Percentiles rank a stretch among this genome's conserved stretches.
These are phyloP conservation scores for Pissodes strobi DNA, from an alignment of 1,140 invertebrate species.

Conservation along the genomic window DNA sequence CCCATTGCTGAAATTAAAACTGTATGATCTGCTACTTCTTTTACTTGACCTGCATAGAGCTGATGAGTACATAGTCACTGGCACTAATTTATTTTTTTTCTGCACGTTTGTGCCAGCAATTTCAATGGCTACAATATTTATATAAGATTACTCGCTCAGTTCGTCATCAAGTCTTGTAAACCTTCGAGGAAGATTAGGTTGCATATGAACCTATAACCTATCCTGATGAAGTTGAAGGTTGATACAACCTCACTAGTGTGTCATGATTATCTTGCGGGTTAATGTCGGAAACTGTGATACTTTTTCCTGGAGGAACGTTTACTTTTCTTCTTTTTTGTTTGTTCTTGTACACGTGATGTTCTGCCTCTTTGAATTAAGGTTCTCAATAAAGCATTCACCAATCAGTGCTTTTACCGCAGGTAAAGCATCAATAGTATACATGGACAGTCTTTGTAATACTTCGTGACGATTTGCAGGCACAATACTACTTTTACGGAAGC, in stretches of 20 bases:
- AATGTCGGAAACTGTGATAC: constrained; percentile 6
- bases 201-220: neutral
- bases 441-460: neutral
- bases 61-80: neutral
- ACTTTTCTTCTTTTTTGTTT: neutral
- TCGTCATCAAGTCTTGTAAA: neutral
- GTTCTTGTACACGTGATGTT: neutral
- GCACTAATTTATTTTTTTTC: neutral
- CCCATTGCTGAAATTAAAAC: no score
- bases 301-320: constrained; percentile 5
- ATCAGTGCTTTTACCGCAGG: constrained; percentile 34
- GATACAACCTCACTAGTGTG: neutral
- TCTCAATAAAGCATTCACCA: constrained; percentile 5
- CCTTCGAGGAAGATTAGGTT: no score
- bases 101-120: neutral
- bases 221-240: constrained; percentile 8
- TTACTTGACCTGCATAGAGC: neutral
- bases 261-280: neutral
- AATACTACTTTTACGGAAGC: neutral
- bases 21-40: neutral
- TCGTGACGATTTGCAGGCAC: neutral
- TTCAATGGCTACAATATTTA: neutral
- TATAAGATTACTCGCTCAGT: neutral
- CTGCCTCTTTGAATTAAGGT: neutral
- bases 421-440: neutral